Conservation (phyloP, 2,113 vertebrate species). For the Rallus limicola region DNA sequence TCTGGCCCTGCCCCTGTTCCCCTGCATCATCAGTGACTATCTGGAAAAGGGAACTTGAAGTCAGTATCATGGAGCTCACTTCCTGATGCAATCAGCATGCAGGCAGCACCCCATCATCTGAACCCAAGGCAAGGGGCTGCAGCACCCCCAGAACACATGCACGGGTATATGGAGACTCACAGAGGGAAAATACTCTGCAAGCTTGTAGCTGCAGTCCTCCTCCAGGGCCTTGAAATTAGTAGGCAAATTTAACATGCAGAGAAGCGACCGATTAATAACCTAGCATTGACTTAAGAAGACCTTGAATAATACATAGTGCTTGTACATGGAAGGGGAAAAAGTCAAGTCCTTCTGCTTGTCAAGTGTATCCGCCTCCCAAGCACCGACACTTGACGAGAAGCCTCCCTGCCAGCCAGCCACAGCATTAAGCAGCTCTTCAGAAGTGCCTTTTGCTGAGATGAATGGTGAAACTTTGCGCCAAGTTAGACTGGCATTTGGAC, state of each 20-base stretch:
- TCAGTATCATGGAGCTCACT: not conserved
- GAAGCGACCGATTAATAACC: conserved; percentile 50
- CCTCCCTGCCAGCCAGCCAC: not conserved
- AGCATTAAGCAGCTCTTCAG: not conserved
- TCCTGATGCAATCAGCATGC: accelerated
- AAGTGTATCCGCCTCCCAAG: conserved; percentile 28
- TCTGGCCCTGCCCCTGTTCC: not conserved
- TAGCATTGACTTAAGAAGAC: conserved; percentile 63
- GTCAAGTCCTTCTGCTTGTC: conserved; percentile 56
- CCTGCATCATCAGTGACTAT: not conserved
- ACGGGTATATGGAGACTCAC: accelerated
- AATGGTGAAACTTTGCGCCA: not conserved
- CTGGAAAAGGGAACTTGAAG: not conserved
- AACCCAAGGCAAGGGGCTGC: not conserved
- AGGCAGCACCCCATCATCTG: not conserved
- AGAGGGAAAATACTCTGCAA: not conserved
- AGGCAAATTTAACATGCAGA: conserved; percentile 58
- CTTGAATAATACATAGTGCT: conserved; percentile 65
- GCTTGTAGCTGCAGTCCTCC: not conserved
- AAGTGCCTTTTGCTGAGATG: not conserved
- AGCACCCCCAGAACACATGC: not conserved
- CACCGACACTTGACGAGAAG: not conserved
- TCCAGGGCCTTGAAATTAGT: not conserved
- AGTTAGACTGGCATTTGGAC: not conserved
- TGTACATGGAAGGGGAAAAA: conserved; percentile 40